A percentile compares a stretch with the other conserved stretches of the same genome.
Conservation (phyloP, 2,113 vertebrate genomes). For the Paedocypris sp. region DNA sequence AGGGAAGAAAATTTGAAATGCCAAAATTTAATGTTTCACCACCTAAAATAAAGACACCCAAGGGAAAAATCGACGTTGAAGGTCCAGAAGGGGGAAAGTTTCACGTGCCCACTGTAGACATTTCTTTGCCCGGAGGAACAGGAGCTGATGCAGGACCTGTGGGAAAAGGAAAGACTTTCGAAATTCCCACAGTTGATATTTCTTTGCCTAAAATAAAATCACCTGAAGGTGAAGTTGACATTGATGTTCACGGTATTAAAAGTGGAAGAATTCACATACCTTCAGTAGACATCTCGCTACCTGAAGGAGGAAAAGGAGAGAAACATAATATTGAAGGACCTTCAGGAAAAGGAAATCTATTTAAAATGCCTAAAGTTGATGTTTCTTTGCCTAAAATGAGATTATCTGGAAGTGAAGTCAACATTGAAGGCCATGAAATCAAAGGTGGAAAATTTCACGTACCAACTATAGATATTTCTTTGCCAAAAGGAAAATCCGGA, state of each 20-base stretch:
- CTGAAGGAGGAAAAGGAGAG: not conserved
- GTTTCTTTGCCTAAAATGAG: slow-evolving; percentile 21
- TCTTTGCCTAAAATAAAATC: slow-evolving; percentile 40
- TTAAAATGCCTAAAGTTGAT: slow-evolving; percentile 34
- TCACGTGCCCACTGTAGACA: slow-evolving; percentile 33
- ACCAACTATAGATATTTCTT: slow-evolving; percentile 25
- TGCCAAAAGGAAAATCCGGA: slow-evolving; percentile 21
- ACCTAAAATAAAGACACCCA: slow-evolving; percentile 10
- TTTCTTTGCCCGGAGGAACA: slow-evolving; percentile 31
- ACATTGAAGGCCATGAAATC: not conserved
- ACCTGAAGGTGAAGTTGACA: not conserved
- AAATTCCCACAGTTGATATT: slow-evolving; percentile 38
- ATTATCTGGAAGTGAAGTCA: slow-evolving; percentile 31
- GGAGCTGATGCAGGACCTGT: slow-evolving; percentile 21
- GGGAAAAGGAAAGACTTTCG: slow-evolving; percentile 15
- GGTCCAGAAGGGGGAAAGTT: no score
- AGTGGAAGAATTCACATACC: slow-evolving; percentile 28
- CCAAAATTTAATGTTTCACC: slow-evolving; percentile 24
- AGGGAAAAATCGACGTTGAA: not conserved
- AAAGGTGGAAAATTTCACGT: not conserved
- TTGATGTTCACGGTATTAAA: slow-evolving; percentile 19
- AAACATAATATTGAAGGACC: slow-evolving; percentile 10
- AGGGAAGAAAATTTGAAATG: slow-evolving; percentile 19
- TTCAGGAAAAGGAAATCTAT: slow-evolving; percentile 35
- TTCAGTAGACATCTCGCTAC: slow-evolving; percentile 7